Percentiles rank a stretch among this genome's conserved stretches.
Evolutionary conservation across 2,113 vertebrate genomes (phyloP).

Genomic region (Cyprinodon brontotheroides): DNA sequence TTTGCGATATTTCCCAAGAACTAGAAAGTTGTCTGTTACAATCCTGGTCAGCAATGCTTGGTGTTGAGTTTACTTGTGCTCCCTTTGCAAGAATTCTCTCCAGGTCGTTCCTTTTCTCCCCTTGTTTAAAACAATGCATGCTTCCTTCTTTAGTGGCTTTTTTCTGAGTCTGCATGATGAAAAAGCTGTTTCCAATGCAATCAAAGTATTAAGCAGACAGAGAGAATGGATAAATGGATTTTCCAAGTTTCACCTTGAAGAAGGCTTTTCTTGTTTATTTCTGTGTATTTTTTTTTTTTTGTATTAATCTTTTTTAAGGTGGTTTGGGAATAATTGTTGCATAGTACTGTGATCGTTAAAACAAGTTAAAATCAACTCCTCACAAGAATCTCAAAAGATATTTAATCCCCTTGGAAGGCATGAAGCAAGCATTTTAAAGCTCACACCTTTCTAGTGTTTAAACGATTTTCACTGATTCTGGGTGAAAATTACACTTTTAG

Average conservation of each 20-base stretch:
- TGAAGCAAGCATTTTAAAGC: no score
- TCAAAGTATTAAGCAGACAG: no score
- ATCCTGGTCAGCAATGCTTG: not conserved
- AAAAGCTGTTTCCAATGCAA: not conserved
- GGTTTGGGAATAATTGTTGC: no score
- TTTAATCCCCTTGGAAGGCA: no score
- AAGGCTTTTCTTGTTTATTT: not conserved
- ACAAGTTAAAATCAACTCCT: no score
- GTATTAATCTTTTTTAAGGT: no score
- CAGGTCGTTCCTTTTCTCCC: not conserved
- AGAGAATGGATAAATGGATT: not conserved
- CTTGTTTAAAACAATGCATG: not conserved
- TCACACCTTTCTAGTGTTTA: no score
- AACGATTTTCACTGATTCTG: no score
- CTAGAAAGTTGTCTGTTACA: not conserved
- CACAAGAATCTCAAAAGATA: no score
- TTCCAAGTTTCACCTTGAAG: not conserved
- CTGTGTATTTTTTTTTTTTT: not conserved
- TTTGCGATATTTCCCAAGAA: not conserved
- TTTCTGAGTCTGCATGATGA: not conserved
- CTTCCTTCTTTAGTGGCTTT: not conserved
- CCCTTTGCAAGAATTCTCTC: not conserved
- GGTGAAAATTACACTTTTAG: no score
- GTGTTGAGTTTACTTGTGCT: not conserved
- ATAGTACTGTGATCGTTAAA: no score